A percentile compares a stretch with the other conserved stretches of the same genome.
phyloP scores from a whole-genome alignment of 1,140 invertebrate species.

The Solenopsis fugax region DNA sequence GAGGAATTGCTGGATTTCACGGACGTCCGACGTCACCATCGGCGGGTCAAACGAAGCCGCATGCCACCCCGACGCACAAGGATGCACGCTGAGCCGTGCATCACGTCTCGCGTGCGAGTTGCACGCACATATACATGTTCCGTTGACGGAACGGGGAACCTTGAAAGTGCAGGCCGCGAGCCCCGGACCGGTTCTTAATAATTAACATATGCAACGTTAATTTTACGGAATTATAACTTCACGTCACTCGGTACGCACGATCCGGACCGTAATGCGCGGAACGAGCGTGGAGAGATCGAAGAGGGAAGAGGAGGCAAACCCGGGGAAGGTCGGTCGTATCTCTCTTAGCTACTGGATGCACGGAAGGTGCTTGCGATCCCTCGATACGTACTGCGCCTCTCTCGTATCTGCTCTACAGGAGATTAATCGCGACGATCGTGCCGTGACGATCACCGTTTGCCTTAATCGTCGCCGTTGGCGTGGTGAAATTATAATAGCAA shows the following conservation, averaged over 20 bases:
- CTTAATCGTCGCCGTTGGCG: slow-evolving; percentile 30
- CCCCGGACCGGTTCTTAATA: slow-evolving; percentile 81
- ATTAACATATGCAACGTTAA: slow-evolving; percentile 85
- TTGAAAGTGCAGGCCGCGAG: slow-evolving; percentile 65
- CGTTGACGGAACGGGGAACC: slow-evolving; percentile 48
- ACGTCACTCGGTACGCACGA: slow-evolving; percentile 74
- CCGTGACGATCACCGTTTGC: neutral
- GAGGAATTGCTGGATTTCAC: slow-evolving; percentile 1
- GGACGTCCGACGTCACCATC: neutral
- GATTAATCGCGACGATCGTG: slow-evolving; percentile 49
- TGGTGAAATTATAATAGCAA: slow-evolving; percentile 17
- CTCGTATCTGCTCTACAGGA: slow-evolving; percentile 21
- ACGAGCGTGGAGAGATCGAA: slow-evolving; percentile 41
- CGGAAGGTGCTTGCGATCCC: slow-evolving; percentile 39
- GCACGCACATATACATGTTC: neutral
- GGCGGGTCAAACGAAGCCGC: neutral
- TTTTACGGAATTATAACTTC: slow-evolving; percentile 85
- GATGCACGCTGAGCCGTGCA: slow-evolving; percentile 48
- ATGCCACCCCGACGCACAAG: slow-evolving; percentile 38
- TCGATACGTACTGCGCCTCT: neutral
- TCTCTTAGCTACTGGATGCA: slow-evolving; percentile 49
- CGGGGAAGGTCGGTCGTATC: slow-evolving; percentile 19
- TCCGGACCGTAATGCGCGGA: slow-evolving; percentile 66
- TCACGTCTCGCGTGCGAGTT: slow-evolving; percentile 52
- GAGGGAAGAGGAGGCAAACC: neutral